Evolutionary conservation across 2,797 vertebrate genomes (phyloP), one percentile per base, ranked within the genome.

Genomic region (Melanotaenia trifasciata): DNA sequence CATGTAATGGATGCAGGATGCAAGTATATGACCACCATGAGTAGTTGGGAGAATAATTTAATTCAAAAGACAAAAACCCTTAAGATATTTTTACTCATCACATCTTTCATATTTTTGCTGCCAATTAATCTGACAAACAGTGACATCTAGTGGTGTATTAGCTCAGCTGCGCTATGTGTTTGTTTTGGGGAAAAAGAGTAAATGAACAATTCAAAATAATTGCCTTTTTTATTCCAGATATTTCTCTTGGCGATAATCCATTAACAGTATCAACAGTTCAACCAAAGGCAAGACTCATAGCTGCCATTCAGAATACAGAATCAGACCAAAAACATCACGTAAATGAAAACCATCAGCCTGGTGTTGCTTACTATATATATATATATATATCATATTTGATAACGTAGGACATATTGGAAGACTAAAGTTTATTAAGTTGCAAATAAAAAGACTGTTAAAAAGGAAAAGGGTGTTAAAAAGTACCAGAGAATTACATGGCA

Each of bases 401-500:
- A 13, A 67, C 69, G 61, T 78, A 58, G 70, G 72, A 83, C 79
- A 72, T 18, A 59, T 13, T 79, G 72, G 82, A 88, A 84, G 79
- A 87, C 73, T 70, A 56, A 18, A 53, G 64, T 61, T 67, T 40
- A 65, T 67, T 68, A 53, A 36, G 63, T 74, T 63, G 67, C 30
- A 67, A 51, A 60, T 30, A 64, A 74, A 73, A 58, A 58, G 56
- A 64, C 35, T 30, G 24, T 64, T 26, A 30, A 60, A 26, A 67
- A 58, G 65, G 9, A 11, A 62, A 81, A 58, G 14, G 2, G 47
- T 93, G 92, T 67, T 94, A 95, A 94, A 83, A 89, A 90, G 18
- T 22, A 24, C 10, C 11, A 20, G 90, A 90, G 88, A 90, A 92
- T 79, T 88, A 58, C 90, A 84, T 94, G 92, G 93, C 93, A 90